phyloP scores from a whole-genome alignment of 2,113 vertebrate species.

The Cottus gobio region DNA sequence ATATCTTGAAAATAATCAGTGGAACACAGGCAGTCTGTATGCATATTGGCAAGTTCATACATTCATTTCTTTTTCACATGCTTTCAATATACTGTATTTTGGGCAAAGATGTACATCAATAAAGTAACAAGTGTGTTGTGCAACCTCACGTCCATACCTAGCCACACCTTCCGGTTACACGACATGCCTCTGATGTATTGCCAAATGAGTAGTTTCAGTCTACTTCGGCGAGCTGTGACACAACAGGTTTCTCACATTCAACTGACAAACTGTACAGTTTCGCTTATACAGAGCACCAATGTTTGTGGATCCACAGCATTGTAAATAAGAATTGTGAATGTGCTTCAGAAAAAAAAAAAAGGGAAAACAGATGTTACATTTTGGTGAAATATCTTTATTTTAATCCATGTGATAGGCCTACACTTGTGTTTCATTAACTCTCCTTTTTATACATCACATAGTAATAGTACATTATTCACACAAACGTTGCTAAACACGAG shows the following conservation, averaged over 20 bases:
- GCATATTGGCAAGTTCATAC: not conserved
- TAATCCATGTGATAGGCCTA: slow-evolving; percentile 87
- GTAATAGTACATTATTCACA: slow-evolving; percentile 90
- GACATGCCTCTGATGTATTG: not conserved
- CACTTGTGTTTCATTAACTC: slow-evolving; percentile 86
- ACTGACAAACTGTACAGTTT: not conserved
- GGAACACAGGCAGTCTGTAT: not conserved
- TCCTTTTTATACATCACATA: slow-evolving; percentile 89
- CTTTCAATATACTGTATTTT: not conserved
- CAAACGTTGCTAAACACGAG: slow-evolving; percentile 91
- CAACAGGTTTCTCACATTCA: not conserved
- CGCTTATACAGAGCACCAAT: not conserved
- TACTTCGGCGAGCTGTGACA: not conserved
- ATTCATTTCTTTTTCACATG: not conserved
- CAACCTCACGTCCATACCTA: not conserved
- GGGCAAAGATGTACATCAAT: not conserved
- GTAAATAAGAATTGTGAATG: not conserved
- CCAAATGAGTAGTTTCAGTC: slow-evolving; percentile 39
- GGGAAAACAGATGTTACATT: not conserved
- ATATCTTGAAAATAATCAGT: not conserved
- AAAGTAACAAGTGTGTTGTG: not conserved
- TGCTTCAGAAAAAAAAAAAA: slow-evolving; percentile 3
- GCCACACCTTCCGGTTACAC: slow-evolving; percentile 52
- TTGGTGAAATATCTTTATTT: slow-evolving; percentile 90
- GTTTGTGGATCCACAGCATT: too few species aligned